Evolutionary conservation across 2,113 vertebrate species (phyloP), one percentile per base, ranked within the genome.

Genomic region (Piaya cayana): DNA sequence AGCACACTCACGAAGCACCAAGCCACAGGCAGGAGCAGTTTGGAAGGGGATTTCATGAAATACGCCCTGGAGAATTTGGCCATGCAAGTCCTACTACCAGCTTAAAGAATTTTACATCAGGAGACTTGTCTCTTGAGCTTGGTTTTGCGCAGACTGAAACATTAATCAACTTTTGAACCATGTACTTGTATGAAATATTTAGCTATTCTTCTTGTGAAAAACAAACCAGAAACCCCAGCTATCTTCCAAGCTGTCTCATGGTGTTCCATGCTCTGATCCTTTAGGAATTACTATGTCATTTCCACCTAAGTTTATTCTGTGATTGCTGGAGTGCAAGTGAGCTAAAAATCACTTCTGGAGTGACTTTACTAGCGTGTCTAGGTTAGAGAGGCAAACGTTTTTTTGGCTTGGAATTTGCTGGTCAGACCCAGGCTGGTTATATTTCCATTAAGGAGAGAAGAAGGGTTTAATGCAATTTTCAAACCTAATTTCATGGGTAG

Each of bases 131-230:
- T 94, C 91, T 30, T 76, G 92, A 94, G 93, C 80, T 94, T 91
- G 84, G 92, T 84, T 96, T 94, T 95, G 94, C 90, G 92, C 87
- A 82, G 84, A 86, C 86, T 97, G 94, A 97, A 96, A 96, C 93
- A 96, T 97, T 95, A 93, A 97, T 96, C 96, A 93, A 91, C 92
- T 97, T 96, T 96, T 97, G 96, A 97, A 96, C 96, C 96, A 70
- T 88, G 83, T 95, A 91, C 60, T 0, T 0, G 0, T 60, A 97
- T 97, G 93, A 97, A 97, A 97, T 96, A 97, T 96, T 97, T 39
- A 97, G 95, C 56, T 81, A 87, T 77, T 68, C 55, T 88, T 70
- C 90, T 85, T 72, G 75, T 23, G 21, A 87, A 94, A 97, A 96
- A 95, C 94, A 97, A 93, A 96, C 89, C 78, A 95, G 68, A 96